Conservation (phyloP, 2,797 vertebrate species). For the Apodemus agrarius region DNA sequence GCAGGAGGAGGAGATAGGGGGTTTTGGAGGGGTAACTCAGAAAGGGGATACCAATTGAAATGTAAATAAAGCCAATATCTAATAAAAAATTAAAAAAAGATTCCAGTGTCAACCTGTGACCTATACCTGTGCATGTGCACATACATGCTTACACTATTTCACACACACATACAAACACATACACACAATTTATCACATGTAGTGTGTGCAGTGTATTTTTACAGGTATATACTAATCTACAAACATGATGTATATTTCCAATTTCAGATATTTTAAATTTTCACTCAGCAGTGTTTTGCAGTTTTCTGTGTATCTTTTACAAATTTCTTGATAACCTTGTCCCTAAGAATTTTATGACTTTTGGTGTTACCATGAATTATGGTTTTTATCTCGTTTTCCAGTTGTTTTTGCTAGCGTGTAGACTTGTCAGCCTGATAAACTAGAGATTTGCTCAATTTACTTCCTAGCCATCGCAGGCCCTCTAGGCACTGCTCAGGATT, state of each 20-base stretch:
- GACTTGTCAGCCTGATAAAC: background rate
- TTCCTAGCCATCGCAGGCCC: background rate
- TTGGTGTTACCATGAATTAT: background rate
- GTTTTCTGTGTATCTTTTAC: background rate
- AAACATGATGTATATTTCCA: background rate
- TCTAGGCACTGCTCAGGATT: background rate
- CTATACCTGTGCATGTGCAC: background rate
- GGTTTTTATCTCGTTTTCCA: slow-evolving; percentile 41
- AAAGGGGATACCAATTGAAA: no score
- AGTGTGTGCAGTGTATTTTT: background rate
- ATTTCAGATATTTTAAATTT: background rate
- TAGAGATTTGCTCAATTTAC: slow-evolving; percentile 5
- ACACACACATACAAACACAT: background rate
- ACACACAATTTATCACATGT: background rate
- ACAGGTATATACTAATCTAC: background rate
- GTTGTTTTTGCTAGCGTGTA: slow-evolving; percentile 6
- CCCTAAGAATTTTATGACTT: slow-evolving; percentile 7
- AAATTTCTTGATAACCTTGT: slow-evolving; percentile 33
- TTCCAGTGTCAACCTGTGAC: background rate
- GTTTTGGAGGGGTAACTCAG: no score
- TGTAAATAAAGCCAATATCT: no score
- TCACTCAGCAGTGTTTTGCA: background rate
- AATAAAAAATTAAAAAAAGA: no score
- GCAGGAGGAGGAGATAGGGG: no score
- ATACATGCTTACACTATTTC: no score